Evolutionary conservation across 2,797 vertebrate genomes (phyloP).

Genomic region (Sebastes oblongus): DNA sequence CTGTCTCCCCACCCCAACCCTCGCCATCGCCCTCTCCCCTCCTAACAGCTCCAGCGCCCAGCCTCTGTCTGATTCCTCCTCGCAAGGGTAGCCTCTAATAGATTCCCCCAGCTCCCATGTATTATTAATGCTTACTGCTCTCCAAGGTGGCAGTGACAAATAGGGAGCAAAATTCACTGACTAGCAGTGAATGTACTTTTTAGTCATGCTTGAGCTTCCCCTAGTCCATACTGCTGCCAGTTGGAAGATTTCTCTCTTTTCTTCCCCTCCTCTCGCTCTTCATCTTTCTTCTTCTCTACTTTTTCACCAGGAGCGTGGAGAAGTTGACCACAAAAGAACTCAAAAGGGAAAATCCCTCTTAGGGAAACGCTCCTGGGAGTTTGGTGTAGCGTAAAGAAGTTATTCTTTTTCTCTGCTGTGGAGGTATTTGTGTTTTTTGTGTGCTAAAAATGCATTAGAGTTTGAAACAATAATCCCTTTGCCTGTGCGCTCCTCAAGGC

Average conservation of each 20-base stretch:
- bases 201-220: slow-evolving; percentile 96
- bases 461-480: not conserved
- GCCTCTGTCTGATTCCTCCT: slow-evolving; percentile 90
- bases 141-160: slow-evolving; percentile 99
- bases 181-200: slow-evolving; percentile 97
- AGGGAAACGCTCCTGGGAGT: slow-evolving; percentile 2
- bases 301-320: slow-evolving; percentile 57
- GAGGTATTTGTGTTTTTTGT: not conserved
- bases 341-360: not conserved
- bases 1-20: slow-evolving; percentile 36
- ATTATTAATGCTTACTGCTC: slow-evolving; percentile 98
- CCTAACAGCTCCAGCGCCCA: slow-evolving; percentile 80
- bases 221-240: slow-evolving; percentile 89
- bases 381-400: not conserved
- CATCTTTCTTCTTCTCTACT: slow-evolving; percentile 33
- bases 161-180: slow-evolving; percentile 96
- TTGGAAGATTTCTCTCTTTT: slow-evolving; percentile 84
- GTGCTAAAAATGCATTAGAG: not conserved
- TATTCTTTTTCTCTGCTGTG: not conserved
- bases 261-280: slow-evolving; percentile 50
- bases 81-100: slow-evolving; percentile 96
- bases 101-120: slow-evolving; percentile 93
- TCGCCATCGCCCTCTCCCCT: slow-evolving; percentile 16
- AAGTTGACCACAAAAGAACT: slow-evolving; percentile 58
- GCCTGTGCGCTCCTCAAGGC: not conserved